These are phyloP conservation scores for Latrodectus hesperus DNA, from an alignment of 2,888 invertebrate genomes.

Conservation along the genomic window DNA sequence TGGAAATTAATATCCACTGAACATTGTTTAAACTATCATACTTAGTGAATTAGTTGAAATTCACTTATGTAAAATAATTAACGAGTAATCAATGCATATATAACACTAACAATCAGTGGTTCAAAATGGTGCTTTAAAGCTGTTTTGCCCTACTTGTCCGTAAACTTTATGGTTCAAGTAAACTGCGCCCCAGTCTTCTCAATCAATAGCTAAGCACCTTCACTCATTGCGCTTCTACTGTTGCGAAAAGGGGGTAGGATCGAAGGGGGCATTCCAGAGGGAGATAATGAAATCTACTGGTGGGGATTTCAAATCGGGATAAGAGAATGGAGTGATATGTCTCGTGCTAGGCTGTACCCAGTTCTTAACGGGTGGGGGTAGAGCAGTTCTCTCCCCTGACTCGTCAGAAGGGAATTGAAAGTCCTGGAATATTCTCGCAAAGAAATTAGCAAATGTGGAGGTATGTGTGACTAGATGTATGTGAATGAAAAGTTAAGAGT, in stretches of 20 bases:
- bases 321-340: slow-evolving; percentile 38
- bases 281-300: slow-evolving; percentile 60
- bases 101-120: not conserved
- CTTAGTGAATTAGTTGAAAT: too few relatives aligned
- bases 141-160: not conserved
- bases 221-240: slow-evolving; percentile 46
- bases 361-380: not conserved
- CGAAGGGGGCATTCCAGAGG: not conserved
- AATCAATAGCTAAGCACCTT: slow-evolving; percentile 51
- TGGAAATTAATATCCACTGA: too few relatives aligned
- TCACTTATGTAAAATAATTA: too few relatives aligned
- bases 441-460: slow-evolving; percentile 3
- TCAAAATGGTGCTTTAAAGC: not conserved
- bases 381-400: not conserved
- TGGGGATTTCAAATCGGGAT: slow-evolving; percentile 60
- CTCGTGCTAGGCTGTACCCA: slow-evolving; percentile 29
- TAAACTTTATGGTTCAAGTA: slow-evolving; percentile 11
- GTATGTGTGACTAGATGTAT: not conserved
- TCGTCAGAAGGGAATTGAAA: slow-evolving; percentile 4
- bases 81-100: too few relatives aligned
- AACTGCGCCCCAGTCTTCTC: slow-evolving; percentile 45
- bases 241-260: not conserved
- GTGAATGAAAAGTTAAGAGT: not conserved
- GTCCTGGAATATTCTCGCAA: not conserved
- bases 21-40: too few relatives aligned